Evolutionary conservation across 1,140 invertebrate genomes (phyloP).

Genomic region (Laupala kohalensis): DNA sequence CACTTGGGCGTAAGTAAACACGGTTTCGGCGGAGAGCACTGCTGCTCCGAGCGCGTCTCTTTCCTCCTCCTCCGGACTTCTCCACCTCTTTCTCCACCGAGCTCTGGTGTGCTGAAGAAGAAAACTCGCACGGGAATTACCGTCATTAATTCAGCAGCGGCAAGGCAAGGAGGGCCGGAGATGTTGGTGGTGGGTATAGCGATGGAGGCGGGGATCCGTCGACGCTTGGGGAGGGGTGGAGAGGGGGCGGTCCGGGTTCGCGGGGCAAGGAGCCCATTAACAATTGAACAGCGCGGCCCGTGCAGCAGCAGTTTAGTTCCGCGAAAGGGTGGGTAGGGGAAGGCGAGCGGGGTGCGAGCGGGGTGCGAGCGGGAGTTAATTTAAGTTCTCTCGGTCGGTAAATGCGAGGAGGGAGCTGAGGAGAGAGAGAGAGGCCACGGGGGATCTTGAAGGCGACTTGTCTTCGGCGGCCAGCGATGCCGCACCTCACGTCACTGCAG

Average conservation of each 20-base stretch:
- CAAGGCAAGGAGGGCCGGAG: conserved; percentile 3
- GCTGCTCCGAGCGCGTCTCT: no score
- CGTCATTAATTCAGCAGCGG: conserved; percentile 9
- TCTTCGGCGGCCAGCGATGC: no score
- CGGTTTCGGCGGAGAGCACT: no score
- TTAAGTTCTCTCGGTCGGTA: conserved; percentile 3
- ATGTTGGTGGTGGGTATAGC: neutral
- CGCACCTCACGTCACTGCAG: no score
- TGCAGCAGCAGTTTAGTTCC: neutral
- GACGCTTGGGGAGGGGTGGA: neutral
- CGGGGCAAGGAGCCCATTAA: conserved; percentile 7
- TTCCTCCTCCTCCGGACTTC: no score
- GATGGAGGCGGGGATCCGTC: no score
- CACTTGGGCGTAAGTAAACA: no score
- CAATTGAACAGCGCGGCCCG: conserved; percentile 3
- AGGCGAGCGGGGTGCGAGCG: neutral
- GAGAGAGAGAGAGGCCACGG: no score
- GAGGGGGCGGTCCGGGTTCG: neutral
- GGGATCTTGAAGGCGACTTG: no score
- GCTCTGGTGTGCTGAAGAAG: conserved; percentile 8
- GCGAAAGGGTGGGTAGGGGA: no score
- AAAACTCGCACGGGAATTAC: conserved; percentile 10
- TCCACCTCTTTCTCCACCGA: no score
- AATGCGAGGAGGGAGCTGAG: neutral
- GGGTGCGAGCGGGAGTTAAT: neutral